Percentiles rank a stretch among this genome's conserved stretches.
phyloP scores from a whole-genome alignment of 92 coral and sea anemone genomes.

The Epizoanthus fatuus region DNA sequence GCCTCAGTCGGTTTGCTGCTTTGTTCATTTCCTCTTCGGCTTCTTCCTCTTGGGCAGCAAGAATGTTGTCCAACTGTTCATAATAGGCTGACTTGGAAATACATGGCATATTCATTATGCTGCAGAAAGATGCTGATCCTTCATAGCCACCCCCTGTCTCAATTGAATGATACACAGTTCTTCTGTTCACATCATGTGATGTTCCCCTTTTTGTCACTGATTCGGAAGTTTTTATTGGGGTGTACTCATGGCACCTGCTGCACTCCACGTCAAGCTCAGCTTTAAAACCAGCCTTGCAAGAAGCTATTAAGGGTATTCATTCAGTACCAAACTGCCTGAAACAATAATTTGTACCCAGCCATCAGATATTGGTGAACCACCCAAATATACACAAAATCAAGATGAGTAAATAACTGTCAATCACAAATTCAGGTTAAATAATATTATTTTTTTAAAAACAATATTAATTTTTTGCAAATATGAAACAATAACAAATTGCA shows the following conservation, averaged over 20 bases:
- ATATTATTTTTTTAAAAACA: too few relatives aligned
- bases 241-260: background rate
- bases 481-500: too few relatives aligned
- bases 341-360: background rate
- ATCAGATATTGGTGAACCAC: too few relatives aligned
- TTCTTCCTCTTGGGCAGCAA: constrained; percentile 34
- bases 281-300: constrained; percentile 14
- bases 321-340: constrained; percentile 17
- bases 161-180: constrained; percentile 23
- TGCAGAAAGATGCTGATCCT: too few relatives aligned
- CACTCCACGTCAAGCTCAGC: constrained; percentile 1
- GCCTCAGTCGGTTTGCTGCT: constrained; percentile 33
- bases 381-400: too few relatives aligned
- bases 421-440: too few relatives aligned
- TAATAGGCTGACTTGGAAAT: too few relatives aligned
- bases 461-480: too few relatives aligned
- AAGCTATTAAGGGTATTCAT: constrained; percentile 15
- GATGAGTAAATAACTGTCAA: too few relatives aligned
- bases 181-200: constrained; percentile 25
- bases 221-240: constrained; percentile 2
- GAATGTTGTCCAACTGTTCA: too few relatives aligned
- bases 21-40: constrained; percentile 66
- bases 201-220: constrained; percentile 26
- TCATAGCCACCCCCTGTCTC: too few relatives aligned
- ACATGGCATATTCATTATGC: too few relatives aligned